Evolutionary conservation across 2,113 vertebrate genomes (phyloP), one percentile per base, ranked within the genome.

Genomic region (Plestiodon gilberti): DNA sequence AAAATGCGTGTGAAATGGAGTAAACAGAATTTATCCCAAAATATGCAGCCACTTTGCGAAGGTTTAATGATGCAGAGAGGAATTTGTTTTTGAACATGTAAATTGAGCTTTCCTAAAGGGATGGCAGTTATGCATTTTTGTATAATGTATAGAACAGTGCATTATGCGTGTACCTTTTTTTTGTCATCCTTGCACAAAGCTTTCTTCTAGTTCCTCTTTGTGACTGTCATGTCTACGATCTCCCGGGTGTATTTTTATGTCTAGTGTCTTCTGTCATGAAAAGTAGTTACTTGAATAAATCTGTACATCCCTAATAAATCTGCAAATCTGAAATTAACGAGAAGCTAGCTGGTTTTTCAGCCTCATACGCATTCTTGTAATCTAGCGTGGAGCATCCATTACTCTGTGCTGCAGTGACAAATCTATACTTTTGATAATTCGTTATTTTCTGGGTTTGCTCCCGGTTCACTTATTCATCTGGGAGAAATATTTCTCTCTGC

Each of bases 201-300:
- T 33, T 69, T 3, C 0, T 82, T 85, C n/a, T 75, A 55, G 17
- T 43, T 55, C 83, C 3, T 33, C 3, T 80, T 76, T 64, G 25
- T 79, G 23, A n/a, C 52, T 71, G 1, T 85, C 35, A 82, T 77
- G 88, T 91, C n/a, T 28, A 55, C 61, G 59, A 73, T 70, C 1
- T 3, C 52, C 1, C 6, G 1, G 71, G 6, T 18, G 75, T 74
- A 3, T 0, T 82, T 86, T 83, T 75, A 6, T 23, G 30, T 65
- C 25, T 78, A 69, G 76, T n/a, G 40, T 35, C 7, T 52, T 79
- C 84, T 88, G 64, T 64, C 22, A 13, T 78, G 33, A 70, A 61
- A 91, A 61, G 4, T 33, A 61, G 87, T 91, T 83, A 7, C 77
- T 69, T 87, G 22, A 83, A 88, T 77, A 4, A 10, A 20, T 83